Evolutionary conservation across 1,140 invertebrate genomes (phyloP).

Genomic region (Drosophila littoralis): DNA sequence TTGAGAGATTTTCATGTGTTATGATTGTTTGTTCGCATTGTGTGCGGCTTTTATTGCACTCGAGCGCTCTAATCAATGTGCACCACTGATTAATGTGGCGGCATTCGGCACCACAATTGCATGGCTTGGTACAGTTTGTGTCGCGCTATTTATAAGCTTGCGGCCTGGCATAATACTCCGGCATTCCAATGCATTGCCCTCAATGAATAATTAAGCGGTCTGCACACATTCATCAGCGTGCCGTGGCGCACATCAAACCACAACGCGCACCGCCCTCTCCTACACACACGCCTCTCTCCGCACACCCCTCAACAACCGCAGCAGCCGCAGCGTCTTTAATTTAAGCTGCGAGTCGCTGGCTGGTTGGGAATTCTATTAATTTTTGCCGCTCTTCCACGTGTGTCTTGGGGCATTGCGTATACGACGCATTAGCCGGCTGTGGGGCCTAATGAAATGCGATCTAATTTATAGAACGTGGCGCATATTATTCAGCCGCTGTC

Average conservation of each 20-base stretch:
- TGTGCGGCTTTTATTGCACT: slow-evolving; percentile 48
- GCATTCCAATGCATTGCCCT: slow-evolving; percentile 78
- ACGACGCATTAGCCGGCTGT: slow-evolving; percentile 36
- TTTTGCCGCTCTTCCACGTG: slow-evolving; percentile 29
- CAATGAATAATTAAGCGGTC: slow-evolving; percentile 83
- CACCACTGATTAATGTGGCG: slow-evolving; percentile 68
- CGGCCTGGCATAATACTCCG: slow-evolving; percentile 39
- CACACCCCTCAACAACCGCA: neutral
- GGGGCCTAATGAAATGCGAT: slow-evolving; percentile 59
- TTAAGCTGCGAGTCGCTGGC: slow-evolving; percentile 17
- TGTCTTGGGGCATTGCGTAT: slow-evolving; percentile 36
- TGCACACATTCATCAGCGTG: slow-evolving; percentile 64
- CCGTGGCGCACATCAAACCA: slow-evolving; percentile 26
- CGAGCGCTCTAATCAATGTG: slow-evolving; percentile 65
- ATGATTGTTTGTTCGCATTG: slow-evolving; percentile 43
- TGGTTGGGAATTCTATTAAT: slow-evolving; percentile 45
- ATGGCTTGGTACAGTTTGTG: slow-evolving; percentile 45
- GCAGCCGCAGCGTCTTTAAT: slow-evolving; percentile 61
- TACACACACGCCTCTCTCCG: slow-evolving; percentile 15
- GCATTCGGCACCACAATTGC: slow-evolving; percentile 50
- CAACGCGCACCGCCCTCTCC: slow-evolving; percentile 33
- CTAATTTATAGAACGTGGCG: slow-evolving; percentile 74
- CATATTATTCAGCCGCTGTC: slow-evolving; percentile 64
- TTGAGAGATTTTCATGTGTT: slow-evolving; percentile 31
- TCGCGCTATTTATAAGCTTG: slow-evolving; percentile 68